Evolutionary conservation across 2,888 invertebrate genomes (phyloP), one percentile per base, ranked within the genome.

Genomic region (Tribolium freemani): DNA sequence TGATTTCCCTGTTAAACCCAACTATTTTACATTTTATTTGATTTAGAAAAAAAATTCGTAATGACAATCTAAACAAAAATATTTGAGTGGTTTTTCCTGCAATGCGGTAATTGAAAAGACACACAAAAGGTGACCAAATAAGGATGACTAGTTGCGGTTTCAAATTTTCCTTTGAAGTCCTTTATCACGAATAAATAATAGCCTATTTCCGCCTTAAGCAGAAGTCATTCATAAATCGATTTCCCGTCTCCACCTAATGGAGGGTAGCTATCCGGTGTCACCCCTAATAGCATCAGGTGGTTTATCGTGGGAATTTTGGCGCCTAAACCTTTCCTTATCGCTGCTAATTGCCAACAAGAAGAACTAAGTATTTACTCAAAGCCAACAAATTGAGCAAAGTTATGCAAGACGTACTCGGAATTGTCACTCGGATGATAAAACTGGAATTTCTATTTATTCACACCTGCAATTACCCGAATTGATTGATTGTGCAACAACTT

Each of bases 291-390:
- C 44, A 53, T 63, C 63, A 63, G 63, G 63, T 63, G 63, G 16
- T 31, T 63, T 38, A 20, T 54, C 78, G 79, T 78, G 78, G 77
- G 78, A 79, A 76, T 78, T 76, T 79, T 78, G 73, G 79, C 79
- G 79, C 79, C 79, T 77, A 74, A 53, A 73, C 48, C 20, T 11
- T 30, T 30, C 16, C 26, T 13, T 38, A 38, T 38, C n/a, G 38
- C 8, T 38, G 8, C 38, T 38, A 38, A 38, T 38, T 38, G 6
- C 3, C 38, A 3, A n/a, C 26, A 26, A 38, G 9, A 38, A 38
- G 9, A 38, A 38, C 38, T 1, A 31, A 31, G 31, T 8, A 31
- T 38, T 38, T 5, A 26, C 5, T 26, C 26, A n/a, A 8, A 38
- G 38, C 8, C 38, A 38, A 38, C 38, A 38, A 21, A 21, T 21